A percentile compares a stretch with the other conserved stretches of the same genome.
phyloP scores from a whole-genome alignment of 2,113 vertebrate genomes.

The Chaetorhynchus papuensis region DNA sequence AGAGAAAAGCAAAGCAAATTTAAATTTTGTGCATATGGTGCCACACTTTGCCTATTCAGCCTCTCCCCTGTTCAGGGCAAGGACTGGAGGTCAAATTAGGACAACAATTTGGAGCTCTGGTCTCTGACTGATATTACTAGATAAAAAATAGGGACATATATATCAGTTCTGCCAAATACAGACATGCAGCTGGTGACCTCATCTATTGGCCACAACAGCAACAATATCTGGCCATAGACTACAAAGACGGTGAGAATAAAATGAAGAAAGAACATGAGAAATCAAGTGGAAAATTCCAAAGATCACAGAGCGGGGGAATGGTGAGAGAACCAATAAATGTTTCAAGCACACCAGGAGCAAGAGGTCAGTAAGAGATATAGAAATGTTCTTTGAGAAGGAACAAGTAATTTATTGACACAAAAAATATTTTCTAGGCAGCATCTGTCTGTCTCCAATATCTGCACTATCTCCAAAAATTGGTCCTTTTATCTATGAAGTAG shows the following conservation, averaged over 20 bases:
- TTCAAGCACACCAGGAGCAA: not conserved
- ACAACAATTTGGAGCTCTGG: not conserved
- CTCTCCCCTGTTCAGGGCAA: not conserved
- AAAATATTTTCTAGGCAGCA: not conserved
- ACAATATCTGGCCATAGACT: not conserved
- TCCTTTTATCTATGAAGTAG: not conserved
- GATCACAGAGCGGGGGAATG: not conserved
- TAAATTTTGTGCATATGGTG: not conserved
- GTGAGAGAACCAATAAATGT: not conserved
- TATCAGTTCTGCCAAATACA: not conserved
- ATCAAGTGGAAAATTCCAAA: not conserved
- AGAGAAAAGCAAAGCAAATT: not conserved
- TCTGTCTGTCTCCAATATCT: too few species aligned
- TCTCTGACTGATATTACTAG: not conserved
- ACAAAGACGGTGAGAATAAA: not conserved
- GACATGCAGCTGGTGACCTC: not conserved
- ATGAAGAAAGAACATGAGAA: not conserved
- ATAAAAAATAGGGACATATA: not conserved
- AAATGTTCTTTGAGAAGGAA: slow-evolving; percentile 1
- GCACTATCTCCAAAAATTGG: not conserved
- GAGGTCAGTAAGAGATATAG: not conserved
- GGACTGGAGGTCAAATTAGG: not conserved
- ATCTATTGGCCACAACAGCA: not conserved
- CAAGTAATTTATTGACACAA: not conserved
- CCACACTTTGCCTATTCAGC: not conserved